Conservation (phyloP, 2,113 vertebrate genomes). For the Toxotes jaculatrix region DNA sequence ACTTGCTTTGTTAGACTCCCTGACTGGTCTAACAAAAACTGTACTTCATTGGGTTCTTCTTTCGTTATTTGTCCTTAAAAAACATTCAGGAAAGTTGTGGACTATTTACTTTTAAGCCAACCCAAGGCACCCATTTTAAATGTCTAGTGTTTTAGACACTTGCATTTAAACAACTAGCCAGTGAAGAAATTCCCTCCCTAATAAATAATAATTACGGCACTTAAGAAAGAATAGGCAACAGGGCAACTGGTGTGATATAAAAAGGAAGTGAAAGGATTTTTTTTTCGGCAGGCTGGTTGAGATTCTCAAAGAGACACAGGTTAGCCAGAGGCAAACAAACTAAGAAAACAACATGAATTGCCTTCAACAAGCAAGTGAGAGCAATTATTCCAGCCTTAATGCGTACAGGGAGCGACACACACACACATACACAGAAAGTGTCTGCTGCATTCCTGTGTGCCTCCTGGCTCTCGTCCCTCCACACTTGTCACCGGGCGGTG, state of each 20-base stretch:
- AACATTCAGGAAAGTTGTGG: neutral
- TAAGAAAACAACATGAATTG: constrained; percentile 40
- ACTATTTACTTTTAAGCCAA: neutral
- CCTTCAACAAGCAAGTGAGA: constrained; percentile 37
- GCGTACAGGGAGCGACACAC: constrained; percentile 9
- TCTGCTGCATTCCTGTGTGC: constrained; percentile 73
- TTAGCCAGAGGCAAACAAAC: constrained; percentile 47
- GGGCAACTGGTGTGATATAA: constrained; percentile 12
- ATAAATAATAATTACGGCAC: constrained; percentile 12
- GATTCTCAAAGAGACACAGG: constrained; percentile 38
- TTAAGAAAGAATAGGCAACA: neutral
- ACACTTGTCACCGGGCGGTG: constrained; percentile 81
- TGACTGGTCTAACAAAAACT: neutral
- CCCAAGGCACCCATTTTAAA: neutral
- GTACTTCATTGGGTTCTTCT: neutral
- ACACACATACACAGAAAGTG: constrained; percentile 22
- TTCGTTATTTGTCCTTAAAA: neutral
- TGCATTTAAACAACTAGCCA: neutral
- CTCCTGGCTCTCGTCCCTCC: constrained; percentile 82
- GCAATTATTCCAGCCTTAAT: constrained; percentile 19
- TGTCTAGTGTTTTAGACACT: neutral
- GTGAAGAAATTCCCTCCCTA: neutral
- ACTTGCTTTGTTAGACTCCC: too few relatives aligned
- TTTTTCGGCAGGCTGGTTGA: constrained; percentile 18
- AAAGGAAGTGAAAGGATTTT: constrained; percentile 33